These are phyloP conservation scores for Pogonocichla stellata DNA, from an alignment of 2,113 vertebrate species.

Conservation along the genomic window DNA sequence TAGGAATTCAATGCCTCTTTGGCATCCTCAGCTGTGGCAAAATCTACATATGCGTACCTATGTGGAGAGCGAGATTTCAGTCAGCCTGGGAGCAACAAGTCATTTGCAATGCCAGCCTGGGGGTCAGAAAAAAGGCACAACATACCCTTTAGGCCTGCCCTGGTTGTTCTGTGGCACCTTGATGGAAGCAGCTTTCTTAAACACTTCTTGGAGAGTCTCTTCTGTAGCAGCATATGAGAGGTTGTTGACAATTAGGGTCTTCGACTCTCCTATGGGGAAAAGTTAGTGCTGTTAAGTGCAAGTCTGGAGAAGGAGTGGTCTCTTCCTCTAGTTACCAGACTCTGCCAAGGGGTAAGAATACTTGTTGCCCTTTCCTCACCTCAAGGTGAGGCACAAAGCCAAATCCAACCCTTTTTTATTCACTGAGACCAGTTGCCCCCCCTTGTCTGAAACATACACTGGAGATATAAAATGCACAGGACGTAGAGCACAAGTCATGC, in stretches of 20 bases:
- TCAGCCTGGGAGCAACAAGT: background rate
- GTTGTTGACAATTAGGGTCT: conserved; percentile 92
- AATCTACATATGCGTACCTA: conserved; percentile 91
- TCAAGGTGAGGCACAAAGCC: background rate
- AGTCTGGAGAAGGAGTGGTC: background rate
- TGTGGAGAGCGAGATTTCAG: background rate
- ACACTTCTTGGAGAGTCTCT: conserved; percentile 85
- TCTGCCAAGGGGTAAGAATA: background rate
- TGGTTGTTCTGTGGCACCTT: conserved; percentile 88
- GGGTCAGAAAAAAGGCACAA: background rate
- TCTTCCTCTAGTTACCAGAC: background rate
- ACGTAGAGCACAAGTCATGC: background rate
- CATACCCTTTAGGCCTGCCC: conserved; percentile 91
- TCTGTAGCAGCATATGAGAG: conserved; percentile 89
- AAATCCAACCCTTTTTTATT: background rate
- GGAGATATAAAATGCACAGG: background rate
- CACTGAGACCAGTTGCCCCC: background rate
- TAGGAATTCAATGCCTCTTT: conserved; percentile 88
- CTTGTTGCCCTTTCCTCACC: background rate
- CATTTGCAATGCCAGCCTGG: fast-evolving
- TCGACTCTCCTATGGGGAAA: conserved; percentile 64
- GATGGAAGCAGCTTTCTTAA: conserved; percentile 89
- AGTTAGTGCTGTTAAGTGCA: background rate
- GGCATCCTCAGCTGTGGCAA: conserved; percentile 86
- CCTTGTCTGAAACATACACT: background rate